phyloP scores from a whole-genome alignment of 2,113 vertebrate species.

The Parotia lawesii region DNA sequence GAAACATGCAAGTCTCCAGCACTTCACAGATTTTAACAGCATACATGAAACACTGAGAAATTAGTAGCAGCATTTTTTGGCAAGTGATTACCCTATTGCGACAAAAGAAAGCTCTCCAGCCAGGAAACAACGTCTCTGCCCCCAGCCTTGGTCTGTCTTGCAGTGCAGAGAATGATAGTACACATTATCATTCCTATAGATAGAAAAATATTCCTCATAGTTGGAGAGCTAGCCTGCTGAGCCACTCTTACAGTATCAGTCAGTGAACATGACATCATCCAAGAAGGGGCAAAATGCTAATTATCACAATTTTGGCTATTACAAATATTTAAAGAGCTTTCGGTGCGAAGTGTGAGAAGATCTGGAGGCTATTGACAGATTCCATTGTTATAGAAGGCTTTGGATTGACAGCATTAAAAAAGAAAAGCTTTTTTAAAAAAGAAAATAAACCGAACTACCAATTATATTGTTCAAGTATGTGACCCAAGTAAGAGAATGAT shows the following conservation, averaged over 20 bases:
- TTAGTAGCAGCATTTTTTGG: background rate
- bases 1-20: background rate
- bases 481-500: background rate
- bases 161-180: background rate
- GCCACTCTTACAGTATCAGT: background rate
- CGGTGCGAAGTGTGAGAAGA: constrained; percentile 5
- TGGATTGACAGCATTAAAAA: background rate
- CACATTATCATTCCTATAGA: background rate
- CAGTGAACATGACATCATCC: background rate
- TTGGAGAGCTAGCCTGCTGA: background rate
- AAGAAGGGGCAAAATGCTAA: background rate
- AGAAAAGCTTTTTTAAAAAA: background rate
- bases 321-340: background rate
- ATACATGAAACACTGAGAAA: background rate
- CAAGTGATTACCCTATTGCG: background rate
- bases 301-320: background rate
- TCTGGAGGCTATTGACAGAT: background rate
- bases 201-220: background rate
- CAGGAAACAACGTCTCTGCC: background rate
- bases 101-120: background rate
- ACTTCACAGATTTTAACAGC: background rate
- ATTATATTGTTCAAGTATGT: background rate
- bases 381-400: background rate
- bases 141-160: background rate
- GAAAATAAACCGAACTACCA: background rate